These are phyloP conservation scores for Ylistrum balloti DNA, from an alignment of 1,140 invertebrate genomes.

Conservation along the genomic window DNA sequence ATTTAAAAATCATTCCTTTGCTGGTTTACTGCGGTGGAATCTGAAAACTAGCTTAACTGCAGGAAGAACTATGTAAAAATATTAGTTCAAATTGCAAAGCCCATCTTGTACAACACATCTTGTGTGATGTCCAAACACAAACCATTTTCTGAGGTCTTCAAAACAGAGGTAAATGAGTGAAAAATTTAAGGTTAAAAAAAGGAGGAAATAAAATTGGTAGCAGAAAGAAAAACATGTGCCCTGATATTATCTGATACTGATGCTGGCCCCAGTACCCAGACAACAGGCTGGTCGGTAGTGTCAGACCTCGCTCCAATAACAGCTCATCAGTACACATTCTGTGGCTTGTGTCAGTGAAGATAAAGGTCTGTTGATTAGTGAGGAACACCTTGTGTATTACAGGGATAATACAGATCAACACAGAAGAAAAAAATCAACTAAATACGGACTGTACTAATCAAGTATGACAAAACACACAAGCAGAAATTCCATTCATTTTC, in stretches of 20 bases:
- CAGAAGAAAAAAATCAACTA: not conserved
- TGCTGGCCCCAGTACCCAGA: not conserved
- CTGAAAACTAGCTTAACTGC: too few relatives aligned
- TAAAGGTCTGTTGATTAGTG: conserved; percentile 34
- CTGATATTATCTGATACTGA: not conserved
- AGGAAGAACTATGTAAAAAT: too few relatives aligned
- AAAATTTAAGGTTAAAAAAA: not conserved
- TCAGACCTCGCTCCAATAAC: not conserved
- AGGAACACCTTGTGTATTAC: not conserved
- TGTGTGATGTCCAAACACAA: not conserved
- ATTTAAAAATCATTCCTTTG: too few relatives aligned
- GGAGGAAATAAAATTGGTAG: not conserved
- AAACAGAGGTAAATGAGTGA: not conserved
- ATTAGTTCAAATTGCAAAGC: too few relatives aligned
- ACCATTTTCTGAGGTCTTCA: not conserved
- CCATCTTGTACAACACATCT: too few relatives aligned
- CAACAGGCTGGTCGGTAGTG: not conserved
- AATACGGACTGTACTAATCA: not conserved
- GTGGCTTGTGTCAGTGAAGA: not conserved
- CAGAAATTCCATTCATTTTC: conserved; percentile 5
- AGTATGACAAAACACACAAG: not conserved
- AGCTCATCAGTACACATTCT: conserved; percentile 14
- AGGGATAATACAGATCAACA: not conserved
- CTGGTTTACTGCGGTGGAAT: too few relatives aligned
- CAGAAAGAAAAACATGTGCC: not conserved